Conservation (phyloP, 2,888 invertebrate species). For the Drosophila eohydei region DNA sequence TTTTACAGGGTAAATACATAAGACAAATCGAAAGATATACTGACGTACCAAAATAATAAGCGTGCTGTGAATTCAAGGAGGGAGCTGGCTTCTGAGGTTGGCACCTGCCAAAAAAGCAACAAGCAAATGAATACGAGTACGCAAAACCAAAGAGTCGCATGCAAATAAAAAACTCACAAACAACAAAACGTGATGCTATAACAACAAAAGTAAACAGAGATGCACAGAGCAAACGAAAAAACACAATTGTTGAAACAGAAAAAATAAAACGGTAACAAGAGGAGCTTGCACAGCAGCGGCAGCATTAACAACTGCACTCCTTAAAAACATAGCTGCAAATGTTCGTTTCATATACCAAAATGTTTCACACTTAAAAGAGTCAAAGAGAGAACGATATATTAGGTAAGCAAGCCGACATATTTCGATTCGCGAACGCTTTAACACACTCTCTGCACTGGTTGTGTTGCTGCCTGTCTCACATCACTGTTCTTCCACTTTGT, state of each 20-base stretch:
- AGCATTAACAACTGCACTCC: conserved; percentile 9
- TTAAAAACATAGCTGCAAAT: conserved; percentile 35
- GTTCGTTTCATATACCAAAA: conserved; percentile 53
- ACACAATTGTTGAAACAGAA: conserved; percentile 37
- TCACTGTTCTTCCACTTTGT: conserved; percentile 39
- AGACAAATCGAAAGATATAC: conserved; percentile 13
- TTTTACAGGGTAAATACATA: conserved; percentile 17
- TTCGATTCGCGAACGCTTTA: conserved; percentile 48
- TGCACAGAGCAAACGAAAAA: conserved; percentile 14
- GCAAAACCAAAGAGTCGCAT: conserved; percentile 45
- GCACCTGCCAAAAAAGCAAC: conserved; percentile 64
- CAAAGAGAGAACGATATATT: neutral
- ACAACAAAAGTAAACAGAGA: conserved; percentile 52
- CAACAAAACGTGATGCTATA: conserved; percentile 62
- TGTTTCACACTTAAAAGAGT: conserved; percentile 33
- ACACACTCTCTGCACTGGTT: conserved; percentile 10
- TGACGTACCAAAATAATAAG: neutral
- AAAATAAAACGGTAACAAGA: conserved; percentile 38
- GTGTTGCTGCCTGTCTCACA: conserved; percentile 18
- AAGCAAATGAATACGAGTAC: conserved; percentile 54
- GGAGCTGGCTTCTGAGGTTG: neutral
- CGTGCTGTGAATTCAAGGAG: too few relatives aligned
- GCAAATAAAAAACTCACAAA: conserved; percentile 47
- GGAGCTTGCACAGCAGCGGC: conserved; percentile 19
- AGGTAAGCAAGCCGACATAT: conserved; percentile 30